phyloP scores from a whole-genome alignment of 2,797 vertebrate genomes.

The Columba guinea region DNA sequence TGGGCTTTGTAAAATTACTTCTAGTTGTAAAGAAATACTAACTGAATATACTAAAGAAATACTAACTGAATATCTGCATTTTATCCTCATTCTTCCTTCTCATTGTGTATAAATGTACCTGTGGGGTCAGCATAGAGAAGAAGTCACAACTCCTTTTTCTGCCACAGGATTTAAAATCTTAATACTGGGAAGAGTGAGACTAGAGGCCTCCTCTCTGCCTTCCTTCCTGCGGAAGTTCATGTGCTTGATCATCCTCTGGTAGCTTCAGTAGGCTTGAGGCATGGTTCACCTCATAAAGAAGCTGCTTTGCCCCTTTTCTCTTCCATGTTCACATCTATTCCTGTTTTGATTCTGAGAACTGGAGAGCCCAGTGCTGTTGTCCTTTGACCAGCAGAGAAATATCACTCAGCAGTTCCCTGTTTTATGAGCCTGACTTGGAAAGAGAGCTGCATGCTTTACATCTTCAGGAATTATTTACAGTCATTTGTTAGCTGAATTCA shows the following conservation, averaged over 20 bases:
- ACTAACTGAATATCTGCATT: neutral
- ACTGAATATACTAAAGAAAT: too few relatives aligned
- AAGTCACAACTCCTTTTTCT: neutral
- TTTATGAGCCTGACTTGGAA: constrained; percentile 1
- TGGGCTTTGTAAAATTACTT: neutral
- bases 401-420: neutral
- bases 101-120: neutral
- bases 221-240: neutral
- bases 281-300: neutral
- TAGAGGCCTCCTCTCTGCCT: neutral
- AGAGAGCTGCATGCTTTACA: neutral
- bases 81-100: neutral
- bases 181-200: neutral
- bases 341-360: neutral
- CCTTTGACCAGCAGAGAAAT: neutral
- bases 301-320: neutral
- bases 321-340: neutral
- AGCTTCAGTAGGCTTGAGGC: neutral
- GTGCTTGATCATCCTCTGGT: neutral
- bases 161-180: neutral
- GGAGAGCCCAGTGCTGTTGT: neutral
- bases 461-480: constrained; percentile 2
- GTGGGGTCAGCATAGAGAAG: neutral
- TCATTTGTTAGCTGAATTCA: neutral
- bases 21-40: neutral